Evolutionary conservation across 1,140 invertebrate genomes (phyloP).

Genomic region (Caenorhabditis tropicalis): DNA sequence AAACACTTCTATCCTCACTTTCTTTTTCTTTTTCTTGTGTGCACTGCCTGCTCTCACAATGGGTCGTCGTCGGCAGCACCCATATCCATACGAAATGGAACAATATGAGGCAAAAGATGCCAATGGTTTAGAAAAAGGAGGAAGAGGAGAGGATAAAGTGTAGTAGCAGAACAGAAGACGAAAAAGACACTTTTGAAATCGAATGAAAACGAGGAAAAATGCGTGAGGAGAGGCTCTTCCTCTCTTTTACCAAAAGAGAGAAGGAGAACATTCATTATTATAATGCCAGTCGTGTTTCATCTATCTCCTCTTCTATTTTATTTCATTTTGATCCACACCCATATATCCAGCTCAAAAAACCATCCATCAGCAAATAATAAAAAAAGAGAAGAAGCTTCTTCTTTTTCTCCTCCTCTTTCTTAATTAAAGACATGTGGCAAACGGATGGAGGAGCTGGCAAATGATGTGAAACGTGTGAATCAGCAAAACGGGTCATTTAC

Average conservation of each 20-base stretch:
- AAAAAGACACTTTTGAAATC: too few relatives aligned
- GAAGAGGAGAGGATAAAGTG: too few relatives aligned
- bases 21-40: too few relatives aligned
- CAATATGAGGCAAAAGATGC: not conserved
- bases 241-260: too few relatives aligned
- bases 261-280: conserved; percentile 28
- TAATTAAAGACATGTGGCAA: not conserved
- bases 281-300: not conserved
- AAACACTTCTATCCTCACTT: not conserved
- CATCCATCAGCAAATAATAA: not conserved
- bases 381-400: not conserved
- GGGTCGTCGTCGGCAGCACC: too few relatives aligned
- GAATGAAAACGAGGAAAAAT: too few relatives aligned
- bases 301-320: not conserved
- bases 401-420: not conserved
- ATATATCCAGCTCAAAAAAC: not conserved
- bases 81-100: not conserved
- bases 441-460: not conserved
- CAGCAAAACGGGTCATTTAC: not conserved
- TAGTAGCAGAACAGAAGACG: not conserved
- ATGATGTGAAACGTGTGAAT: conserved; percentile 22
- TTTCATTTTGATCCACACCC: not conserved
- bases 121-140: too few relatives aligned
- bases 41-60: not conserved
- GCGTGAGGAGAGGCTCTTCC: too few relatives aligned